A percentile compares a stretch with the other conserved stretches of the same genome.
phyloP scores from a whole-genome alignment of 2,797 vertebrate genomes.

The Podargus strigoides region DNA sequence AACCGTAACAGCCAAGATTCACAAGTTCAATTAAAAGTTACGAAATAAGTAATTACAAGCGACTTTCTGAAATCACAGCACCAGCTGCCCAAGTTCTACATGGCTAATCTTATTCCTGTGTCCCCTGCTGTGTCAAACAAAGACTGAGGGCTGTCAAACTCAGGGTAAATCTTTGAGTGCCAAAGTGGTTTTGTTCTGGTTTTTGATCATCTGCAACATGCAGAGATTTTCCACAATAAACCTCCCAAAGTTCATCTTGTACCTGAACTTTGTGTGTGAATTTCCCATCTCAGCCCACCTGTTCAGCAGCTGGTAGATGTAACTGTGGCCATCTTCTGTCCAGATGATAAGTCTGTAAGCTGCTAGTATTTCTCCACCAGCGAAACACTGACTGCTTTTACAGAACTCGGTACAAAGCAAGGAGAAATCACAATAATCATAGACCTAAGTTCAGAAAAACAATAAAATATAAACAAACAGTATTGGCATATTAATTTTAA shows the following conservation, averaged over 20 bases:
- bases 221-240: conserved; percentile 77
- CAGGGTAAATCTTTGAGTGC: conserved; percentile 75
- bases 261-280: conserved; percentile 75
- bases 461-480: neutral
- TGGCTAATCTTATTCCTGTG: conserved; percentile 76
- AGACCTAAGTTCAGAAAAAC: conserved; percentile 67
- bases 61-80: conserved; percentile 73
- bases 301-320: conserved; percentile 84
- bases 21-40: conserved; percentile 68
- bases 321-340: conserved; percentile 77
- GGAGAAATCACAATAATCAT: conserved; percentile 80
- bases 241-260: conserved; percentile 76
- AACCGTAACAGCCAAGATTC: conserved; percentile 48
- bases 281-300: conserved; percentile 80
- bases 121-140: conserved; percentile 79
- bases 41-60: conserved; percentile 72
- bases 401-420: conserved; percentile 74
- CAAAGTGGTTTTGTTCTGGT: conserved; percentile 80
- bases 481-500: neutral
- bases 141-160: conserved; percentile 71
- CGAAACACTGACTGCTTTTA: conserved; percentile 60
- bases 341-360: conserved; percentile 79
- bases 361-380: conserved; percentile 78
- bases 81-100: conserved; percentile 81
- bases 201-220: conserved; percentile 78